Conservation (phyloP, 2,113 vertebrate genomes). For the Alaudala cheleensis region DNA sequence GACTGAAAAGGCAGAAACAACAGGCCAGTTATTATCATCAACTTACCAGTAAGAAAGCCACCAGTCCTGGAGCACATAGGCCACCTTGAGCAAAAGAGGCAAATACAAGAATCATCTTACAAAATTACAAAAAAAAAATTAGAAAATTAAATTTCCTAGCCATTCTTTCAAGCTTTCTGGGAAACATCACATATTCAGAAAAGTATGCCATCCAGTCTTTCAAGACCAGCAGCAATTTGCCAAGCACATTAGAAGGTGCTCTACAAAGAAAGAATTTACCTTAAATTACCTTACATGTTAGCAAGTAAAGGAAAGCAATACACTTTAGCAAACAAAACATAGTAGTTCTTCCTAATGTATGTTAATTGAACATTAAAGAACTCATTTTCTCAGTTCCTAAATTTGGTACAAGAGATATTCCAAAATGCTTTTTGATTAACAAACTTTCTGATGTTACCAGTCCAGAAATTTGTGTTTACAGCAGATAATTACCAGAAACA, state of each 20-base stretch:
- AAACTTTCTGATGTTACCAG: conserved; percentile 58
- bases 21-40: conserved; percentile 74
- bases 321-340: conserved; percentile 31
- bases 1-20: background rate
- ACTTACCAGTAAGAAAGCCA: conserved; percentile 96
- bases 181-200: conserved; percentile 50
- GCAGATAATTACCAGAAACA: conserved; percentile 55
- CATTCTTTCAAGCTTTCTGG: conserved; percentile 44
- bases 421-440: conserved; percentile 58
- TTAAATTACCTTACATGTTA: conserved; percentile 48
- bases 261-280: conserved; percentile 57
- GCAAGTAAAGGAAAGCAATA: conserved; percentile 46
- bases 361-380: conserved; percentile 58
- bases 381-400: conserved; percentile 38
- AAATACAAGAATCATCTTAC: background rate
- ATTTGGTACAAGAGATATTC: conserved; percentile 43
- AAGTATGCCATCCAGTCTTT: conserved; percentile 59
- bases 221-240: conserved; percentile 56
- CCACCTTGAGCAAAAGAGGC: conserved; percentile 67
- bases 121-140: background rate
- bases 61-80: conserved; percentile 92
- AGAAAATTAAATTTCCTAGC: conserved; percentile 27
- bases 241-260: conserved; percentile 55
- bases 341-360: conserved; percentile 33
- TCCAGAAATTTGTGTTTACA: conserved; percentile 51